Evolutionary conservation across 2,888 invertebrate genomes (phyloP).

Genomic region (Harpalus rubripes): DNA sequence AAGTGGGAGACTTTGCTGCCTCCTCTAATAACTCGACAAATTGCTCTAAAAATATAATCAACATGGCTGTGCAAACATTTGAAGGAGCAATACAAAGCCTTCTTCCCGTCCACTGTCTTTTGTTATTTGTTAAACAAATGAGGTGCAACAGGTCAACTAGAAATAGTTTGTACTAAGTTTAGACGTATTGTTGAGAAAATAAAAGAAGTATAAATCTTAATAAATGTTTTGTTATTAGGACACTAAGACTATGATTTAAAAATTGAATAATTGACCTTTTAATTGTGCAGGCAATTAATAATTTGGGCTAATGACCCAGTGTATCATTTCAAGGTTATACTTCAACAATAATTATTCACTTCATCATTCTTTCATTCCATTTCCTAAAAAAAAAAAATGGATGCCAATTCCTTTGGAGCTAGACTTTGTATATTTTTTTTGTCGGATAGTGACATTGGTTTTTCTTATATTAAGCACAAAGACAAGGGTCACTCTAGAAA

Average conservation of each 20-base stretch:
- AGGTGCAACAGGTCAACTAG: conserved; percentile 12
- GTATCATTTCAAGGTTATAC: too few species aligned
- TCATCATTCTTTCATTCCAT: too few species aligned
- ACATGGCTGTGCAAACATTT: neutral
- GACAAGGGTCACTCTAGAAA: too few species aligned
- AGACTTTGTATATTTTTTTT: too few species aligned
- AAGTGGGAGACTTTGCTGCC: neutral
- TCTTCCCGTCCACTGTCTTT: neutral
- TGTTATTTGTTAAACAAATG: conserved; percentile 29
- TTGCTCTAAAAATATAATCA: conserved; percentile 27
- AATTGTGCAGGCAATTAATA: neutral
- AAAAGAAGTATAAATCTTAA: neutral
- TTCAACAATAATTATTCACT: too few species aligned
- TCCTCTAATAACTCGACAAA: conserved; percentile 5
- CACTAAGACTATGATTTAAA: neutral
- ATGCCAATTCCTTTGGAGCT: too few species aligned
- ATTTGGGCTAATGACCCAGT: neutral
- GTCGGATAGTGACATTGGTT: too few species aligned
- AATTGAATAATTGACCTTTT: neutral
- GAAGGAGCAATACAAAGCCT: neutral
- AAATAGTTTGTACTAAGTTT: conserved; percentile 16
- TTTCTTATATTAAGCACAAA: too few species aligned
- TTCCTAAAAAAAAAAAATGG: too few species aligned
- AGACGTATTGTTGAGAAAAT: neutral
- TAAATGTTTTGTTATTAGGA: neutral